These are phyloP conservation scores for Megaustenia siamemsis DNA, from an alignment of 2,888 invertebrate species.

Conservation along the genomic window DNA sequence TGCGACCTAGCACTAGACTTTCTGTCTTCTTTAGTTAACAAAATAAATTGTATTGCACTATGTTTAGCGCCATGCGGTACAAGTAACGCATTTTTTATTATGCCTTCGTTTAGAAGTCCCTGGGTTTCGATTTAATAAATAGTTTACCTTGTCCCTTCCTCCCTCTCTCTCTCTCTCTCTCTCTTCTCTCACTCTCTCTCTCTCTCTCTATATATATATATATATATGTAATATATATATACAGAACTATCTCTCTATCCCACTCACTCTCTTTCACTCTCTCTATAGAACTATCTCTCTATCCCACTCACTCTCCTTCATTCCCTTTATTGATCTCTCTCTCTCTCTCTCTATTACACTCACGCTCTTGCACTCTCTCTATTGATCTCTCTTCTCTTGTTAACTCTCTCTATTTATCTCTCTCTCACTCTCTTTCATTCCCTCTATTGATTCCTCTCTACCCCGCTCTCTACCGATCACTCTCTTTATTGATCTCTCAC, in stretches of 20 bases:
- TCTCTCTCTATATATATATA: too few species aligned
- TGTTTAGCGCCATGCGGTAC: too few species aligned
- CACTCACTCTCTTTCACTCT: too few species aligned
- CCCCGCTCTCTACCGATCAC: neutral
- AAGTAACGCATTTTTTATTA: too few species aligned
- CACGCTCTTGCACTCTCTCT: neutral
- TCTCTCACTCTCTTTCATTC: neutral
- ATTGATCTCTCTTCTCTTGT: neutral
- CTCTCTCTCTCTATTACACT: neutral
- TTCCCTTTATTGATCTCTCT: neutral
- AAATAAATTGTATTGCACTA: too few species aligned
- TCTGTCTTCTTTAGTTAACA: too few species aligned
- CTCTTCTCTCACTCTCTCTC: neutral
- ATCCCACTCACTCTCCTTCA: neutral
- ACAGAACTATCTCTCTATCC: too few species aligned
- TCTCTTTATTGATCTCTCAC: neutral
- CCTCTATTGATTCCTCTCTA: neutral
- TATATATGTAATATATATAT: too few species aligned
- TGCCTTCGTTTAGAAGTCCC: too few species aligned
- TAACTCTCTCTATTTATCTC: slow-evolving; percentile 1
- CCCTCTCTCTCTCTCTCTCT: slow-evolving; percentile 36
- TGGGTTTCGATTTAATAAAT: too few species aligned
- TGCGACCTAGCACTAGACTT: too few species aligned
- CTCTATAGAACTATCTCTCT: neutral
- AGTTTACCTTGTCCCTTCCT: too few species aligned